Evolutionary conservation across 1,140 invertebrate genomes (phyloP).

Genomic region (Mizuhopecten yessoensis): DNA sequence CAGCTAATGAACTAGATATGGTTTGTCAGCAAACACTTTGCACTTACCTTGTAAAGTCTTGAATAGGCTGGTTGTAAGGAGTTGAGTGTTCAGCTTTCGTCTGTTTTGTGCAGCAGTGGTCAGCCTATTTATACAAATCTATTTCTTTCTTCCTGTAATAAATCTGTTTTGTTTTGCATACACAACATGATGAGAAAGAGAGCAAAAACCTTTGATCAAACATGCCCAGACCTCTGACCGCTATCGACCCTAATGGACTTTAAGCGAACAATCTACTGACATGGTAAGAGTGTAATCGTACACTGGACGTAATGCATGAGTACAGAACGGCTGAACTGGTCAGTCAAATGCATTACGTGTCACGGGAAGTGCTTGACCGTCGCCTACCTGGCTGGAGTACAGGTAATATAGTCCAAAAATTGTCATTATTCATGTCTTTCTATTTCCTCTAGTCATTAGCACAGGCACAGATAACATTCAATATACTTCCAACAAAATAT

Average conservation of each 20-base stretch:
- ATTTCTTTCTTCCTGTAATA: background rate
- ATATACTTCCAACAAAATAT: too few relatives aligned
- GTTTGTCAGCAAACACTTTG: too few relatives aligned
- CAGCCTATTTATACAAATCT: slow-evolving; percentile 13
- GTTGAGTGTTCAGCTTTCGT: background rate
- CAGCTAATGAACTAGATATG: too few relatives aligned
- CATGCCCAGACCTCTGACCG: background rate
- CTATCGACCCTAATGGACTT: slow-evolving; percentile 4
- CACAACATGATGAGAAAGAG: background rate
- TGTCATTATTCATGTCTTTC: too few relatives aligned
- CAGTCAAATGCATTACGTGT: too few relatives aligned
- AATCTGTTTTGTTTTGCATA: background rate
- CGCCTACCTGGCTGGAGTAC: too few relatives aligned
- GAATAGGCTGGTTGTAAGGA: background rate
- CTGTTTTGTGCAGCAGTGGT: background rate
- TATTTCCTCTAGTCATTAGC: too few relatives aligned
- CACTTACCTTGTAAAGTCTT: background rate
- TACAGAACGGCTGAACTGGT: too few relatives aligned
- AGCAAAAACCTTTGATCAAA: background rate
- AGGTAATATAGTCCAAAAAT: too few relatives aligned
- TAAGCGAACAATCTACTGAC: background rate
- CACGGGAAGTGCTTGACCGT: too few relatives aligned
- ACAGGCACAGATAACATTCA: too few relatives aligned
- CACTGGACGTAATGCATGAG: too few relatives aligned
- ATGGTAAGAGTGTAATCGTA: background rate